A percentile compares a stretch with the other conserved stretches of the same genome.
phyloP scores from a whole-genome alignment of 2,797 vertebrate genomes.

The Lophotriccus pileatus region DNA sequence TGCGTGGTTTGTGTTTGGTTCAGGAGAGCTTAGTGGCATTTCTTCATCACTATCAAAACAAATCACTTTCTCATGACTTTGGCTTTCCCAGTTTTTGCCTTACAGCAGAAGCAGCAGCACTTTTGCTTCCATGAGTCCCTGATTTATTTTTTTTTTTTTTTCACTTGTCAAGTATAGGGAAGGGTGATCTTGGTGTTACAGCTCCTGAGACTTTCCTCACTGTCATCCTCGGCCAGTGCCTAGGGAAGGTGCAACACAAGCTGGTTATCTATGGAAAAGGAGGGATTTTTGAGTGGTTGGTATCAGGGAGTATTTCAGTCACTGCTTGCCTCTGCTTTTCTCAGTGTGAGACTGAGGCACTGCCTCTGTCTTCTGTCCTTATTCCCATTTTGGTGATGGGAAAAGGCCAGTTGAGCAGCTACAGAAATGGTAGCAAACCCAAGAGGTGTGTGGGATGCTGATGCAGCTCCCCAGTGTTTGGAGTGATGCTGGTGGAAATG shows the following conservation, averaged over 20 bases:
- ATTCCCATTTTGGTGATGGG: not conserved
- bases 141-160: not conserved
- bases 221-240: not conserved
- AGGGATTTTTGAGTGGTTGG: not conserved
- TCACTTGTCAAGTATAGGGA: not conserved
- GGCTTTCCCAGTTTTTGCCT: not conserved
- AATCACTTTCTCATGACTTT: not conserved
- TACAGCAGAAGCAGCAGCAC: not conserved
- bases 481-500: not conserved
- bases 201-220: not conserved
- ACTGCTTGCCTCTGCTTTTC: not conserved
- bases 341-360: not conserved
- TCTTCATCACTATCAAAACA: not conserved
- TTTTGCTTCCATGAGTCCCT: not conserved
- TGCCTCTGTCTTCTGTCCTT: not conserved
- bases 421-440: not conserved
- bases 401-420: not conserved
- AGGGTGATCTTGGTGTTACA: not conserved
- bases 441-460: accelerated
- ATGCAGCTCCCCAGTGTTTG: not conserved
- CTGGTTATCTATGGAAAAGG: not conserved
- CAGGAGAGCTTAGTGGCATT: not conserved
- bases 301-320: not conserved
- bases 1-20: not conserved
- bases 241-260: not conserved